phyloP scores from a whole-genome alignment of 2,113 vertebrate genomes.

The Archocentrus centrarchus region DNA sequence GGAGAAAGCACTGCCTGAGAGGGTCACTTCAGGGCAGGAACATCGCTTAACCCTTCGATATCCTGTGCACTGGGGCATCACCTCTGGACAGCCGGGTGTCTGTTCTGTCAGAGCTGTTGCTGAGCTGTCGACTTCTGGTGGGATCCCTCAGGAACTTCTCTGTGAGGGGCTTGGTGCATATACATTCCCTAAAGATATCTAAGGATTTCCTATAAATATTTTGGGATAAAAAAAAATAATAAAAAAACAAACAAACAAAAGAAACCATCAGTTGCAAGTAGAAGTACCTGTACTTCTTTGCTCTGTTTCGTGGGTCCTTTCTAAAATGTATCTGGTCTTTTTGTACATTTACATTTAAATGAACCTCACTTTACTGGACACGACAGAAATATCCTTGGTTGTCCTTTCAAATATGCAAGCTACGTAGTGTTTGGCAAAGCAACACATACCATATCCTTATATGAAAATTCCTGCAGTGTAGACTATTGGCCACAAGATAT shows the following conservation, averaged over 20 bases:
- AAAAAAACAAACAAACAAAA: too few species aligned
- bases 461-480: slow-evolving; percentile 13
- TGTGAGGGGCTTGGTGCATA: neutral
- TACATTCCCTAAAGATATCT: neutral
- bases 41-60: slow-evolving; percentile 35
- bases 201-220: too few species aligned
- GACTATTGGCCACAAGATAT: slow-evolving; percentile 53
- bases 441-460: neutral
- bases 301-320: too few species aligned
- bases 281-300: neutral
- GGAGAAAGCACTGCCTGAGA: slow-evolving; percentile 14
- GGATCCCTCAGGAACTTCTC: neutral
- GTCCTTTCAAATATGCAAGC: neutral
- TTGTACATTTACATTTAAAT: neutral
- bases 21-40: slow-evolving; percentile 36
- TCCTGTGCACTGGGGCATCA: slow-evolving; percentile 29
- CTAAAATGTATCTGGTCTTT: too few species aligned
- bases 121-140: slow-evolving; percentile 4
- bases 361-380: neutral
- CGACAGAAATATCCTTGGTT: neutral
- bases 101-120: neutral
- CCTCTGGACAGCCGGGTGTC: slow-evolving; percentile 6
- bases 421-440: neutral
- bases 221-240: too few species aligned
- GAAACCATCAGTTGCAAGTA: neutral